Percentiles rank a stretch among this genome's conserved stretches.
phyloP scores from a whole-genome alignment of 2,888 invertebrate genomes.

The Bimastos eiseni region DNA sequence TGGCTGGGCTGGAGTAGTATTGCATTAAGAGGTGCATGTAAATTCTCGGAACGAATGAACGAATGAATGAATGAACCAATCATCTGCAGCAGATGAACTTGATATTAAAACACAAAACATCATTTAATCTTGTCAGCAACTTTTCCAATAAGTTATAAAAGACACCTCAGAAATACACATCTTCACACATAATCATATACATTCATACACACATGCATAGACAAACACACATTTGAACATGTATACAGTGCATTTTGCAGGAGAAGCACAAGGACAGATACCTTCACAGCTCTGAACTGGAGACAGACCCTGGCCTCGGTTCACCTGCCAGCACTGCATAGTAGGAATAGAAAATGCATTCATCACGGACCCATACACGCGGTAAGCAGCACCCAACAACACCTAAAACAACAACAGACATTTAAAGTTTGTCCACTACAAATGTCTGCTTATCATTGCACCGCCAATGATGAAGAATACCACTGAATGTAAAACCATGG shows the following conservation, averaged over 20 bases:
- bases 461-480: neutral
- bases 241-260: neutral
- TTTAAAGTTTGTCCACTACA: neutral
- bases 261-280: conserved; percentile 37
- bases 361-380: conserved; percentile 64
- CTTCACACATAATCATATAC: no score
- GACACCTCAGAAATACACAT: no score
- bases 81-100: no score
- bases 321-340: conserved; percentile 67
- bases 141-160: no score
- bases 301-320: conserved; percentile 69
- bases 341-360: conserved; percentile 60
- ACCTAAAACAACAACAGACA: conserved; percentile 56
- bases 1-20: no score
- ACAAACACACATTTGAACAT: no score
- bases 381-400: conserved; percentile 65
- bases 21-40: no score
- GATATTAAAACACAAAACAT: no score
- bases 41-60: no score
- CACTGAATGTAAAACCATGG: neutral
- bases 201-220: neutral
- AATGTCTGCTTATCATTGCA: neutral
- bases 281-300: conserved; percentile 78
- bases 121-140: no score
- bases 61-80: no score